Conservation (phyloP, 1,140 invertebrate species). For the Heliothis subflexa region DNA sequence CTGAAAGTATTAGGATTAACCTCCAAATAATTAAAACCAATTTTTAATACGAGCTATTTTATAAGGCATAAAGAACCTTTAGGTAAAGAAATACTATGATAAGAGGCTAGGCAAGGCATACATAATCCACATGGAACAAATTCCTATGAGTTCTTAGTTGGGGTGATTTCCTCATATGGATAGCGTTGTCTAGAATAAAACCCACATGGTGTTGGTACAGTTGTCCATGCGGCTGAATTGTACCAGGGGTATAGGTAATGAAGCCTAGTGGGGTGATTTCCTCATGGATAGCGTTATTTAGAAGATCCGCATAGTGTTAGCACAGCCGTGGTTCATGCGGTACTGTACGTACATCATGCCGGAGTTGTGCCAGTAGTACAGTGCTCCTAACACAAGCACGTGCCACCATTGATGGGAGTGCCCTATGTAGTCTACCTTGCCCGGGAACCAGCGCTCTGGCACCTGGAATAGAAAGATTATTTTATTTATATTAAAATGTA, state of each 20-base stretch:
- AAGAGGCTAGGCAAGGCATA: background rate
- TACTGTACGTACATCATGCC: constrained; percentile 95
- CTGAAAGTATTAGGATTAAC: background rate
- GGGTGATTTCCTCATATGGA: background rate
- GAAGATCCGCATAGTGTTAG: constrained; percentile 81
- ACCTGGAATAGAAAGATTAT: constrained; percentile 67
- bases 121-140: background rate
- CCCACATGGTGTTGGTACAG: too few species aligned
- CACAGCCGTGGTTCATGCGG: constrained; percentile 93
- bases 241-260: too few species aligned
- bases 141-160: background rate
- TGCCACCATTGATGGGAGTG: constrained; percentile 99
- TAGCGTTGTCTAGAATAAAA: too few species aligned
- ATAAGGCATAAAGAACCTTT: constrained; percentile 1
- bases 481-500: background rate
- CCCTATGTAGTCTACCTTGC: constrained; percentile 96
- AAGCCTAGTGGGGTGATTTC: background rate
- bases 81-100: constrained; percentile 7
- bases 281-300: constrained; percentile 45
- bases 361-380: constrained; percentile 98
- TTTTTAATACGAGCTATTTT: constrained; percentile 14
- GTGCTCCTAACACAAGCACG: constrained; percentile 94
- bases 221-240: too few species aligned
- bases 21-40: constrained; percentile 3
- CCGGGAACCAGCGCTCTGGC: constrained; percentile 89